These are phyloP conservation scores for Coelopa frigida DNA, from an alignment of 1,140 invertebrate genomes.

Conservation along the genomic window DNA sequence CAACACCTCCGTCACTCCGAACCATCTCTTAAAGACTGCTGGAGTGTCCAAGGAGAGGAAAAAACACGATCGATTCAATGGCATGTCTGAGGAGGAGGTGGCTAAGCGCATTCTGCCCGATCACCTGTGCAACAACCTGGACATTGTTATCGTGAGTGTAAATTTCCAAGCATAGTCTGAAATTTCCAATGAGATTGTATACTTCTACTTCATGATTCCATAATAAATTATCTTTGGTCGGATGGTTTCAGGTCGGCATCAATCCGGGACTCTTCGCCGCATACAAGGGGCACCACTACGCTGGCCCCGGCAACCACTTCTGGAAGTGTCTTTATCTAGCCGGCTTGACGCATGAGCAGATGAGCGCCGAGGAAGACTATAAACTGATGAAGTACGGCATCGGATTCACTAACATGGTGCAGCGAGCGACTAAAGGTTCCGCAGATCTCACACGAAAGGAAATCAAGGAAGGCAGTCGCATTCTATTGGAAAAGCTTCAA, in stretches of 20 bases:
- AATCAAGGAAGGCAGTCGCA: slow-evolving; percentile 91
- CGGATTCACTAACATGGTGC: slow-evolving; percentile 96
- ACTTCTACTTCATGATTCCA: neutral
- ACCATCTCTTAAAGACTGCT: slow-evolving; percentile 2
- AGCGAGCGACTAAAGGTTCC: slow-evolving; percentile 88
- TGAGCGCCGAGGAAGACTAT: slow-evolving; percentile 93
- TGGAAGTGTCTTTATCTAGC: slow-evolving; percentile 97
- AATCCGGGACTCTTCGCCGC: slow-evolving; percentile 95
- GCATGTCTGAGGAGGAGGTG: slow-evolving; percentile 94
- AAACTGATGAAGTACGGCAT: slow-evolving; percentile 89
- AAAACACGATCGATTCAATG: slow-evolving; percentile 94
- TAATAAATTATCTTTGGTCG: neutral
- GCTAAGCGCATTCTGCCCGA: slow-evolving; percentile 86
- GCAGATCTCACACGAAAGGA: slow-evolving; percentile 92
- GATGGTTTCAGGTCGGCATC: slow-evolving; percentile 81
- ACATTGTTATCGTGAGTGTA: slow-evolving; percentile 94
- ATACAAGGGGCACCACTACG: slow-evolving; percentile 97
- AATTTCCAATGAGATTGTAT: neutral
- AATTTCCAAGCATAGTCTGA: slow-evolving; percentile 34
- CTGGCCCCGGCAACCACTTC: slow-evolving; percentile 96
- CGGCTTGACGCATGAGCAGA: slow-evolving; percentile 86
- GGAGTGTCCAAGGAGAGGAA: slow-evolving; percentile 67
- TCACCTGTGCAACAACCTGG: slow-evolving; percentile 83
- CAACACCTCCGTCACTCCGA: no score
- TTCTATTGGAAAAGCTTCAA: slow-evolving; percentile 84